These are phyloP conservation scores for Euphydryas editha DNA, from an alignment of 2,888 invertebrate species.

Conservation along the genomic window DNA sequence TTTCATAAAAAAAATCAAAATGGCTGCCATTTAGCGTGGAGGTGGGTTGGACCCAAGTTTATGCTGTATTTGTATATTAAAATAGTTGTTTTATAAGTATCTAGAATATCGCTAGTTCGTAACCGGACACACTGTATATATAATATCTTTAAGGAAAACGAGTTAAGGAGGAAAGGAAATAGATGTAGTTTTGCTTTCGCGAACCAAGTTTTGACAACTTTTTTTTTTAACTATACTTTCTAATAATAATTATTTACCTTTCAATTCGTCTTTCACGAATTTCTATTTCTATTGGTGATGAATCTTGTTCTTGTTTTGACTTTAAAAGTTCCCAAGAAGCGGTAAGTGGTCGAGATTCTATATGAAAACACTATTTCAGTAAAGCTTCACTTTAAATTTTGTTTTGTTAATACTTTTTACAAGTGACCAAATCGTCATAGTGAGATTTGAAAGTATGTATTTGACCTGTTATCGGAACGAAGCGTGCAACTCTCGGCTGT, in stretches of 20 bases:
- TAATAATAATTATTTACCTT: conserved; percentile 53
- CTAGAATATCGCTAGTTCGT: too few relatives aligned
- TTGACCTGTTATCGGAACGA: conserved; percentile 66
- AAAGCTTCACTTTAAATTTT: not conserved
- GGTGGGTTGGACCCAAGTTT: too few relatives aligned
- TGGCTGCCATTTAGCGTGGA: too few relatives aligned
- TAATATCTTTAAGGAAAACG: too few relatives aligned
- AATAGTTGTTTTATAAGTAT: too few relatives aligned
- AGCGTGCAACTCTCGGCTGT: conserved; percentile 57
- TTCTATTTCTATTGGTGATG: conserved; percentile 82
- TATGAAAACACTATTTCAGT: conserved; percentile 5
- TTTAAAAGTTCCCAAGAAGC: conserved; percentile 74
- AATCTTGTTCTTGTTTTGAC: conserved; percentile 63
- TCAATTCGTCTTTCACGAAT: conserved; percentile 78
- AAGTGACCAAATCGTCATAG: not conserved
- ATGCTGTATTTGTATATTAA: too few relatives aligned
- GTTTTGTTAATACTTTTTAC: not conserved
- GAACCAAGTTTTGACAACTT: too few relatives aligned
- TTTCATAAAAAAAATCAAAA: too few relatives aligned
- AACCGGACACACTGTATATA: too few relatives aligned
- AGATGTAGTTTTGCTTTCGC: too few relatives aligned
- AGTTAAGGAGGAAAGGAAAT: too few relatives aligned
- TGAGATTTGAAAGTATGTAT: not conserved
- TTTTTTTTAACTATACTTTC: too few relatives aligned
- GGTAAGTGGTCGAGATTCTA: conserved; percentile 64